Base-by-base conservation (phyloP, 1,140 invertebrate species). In the Limonius californicus region DNA sequence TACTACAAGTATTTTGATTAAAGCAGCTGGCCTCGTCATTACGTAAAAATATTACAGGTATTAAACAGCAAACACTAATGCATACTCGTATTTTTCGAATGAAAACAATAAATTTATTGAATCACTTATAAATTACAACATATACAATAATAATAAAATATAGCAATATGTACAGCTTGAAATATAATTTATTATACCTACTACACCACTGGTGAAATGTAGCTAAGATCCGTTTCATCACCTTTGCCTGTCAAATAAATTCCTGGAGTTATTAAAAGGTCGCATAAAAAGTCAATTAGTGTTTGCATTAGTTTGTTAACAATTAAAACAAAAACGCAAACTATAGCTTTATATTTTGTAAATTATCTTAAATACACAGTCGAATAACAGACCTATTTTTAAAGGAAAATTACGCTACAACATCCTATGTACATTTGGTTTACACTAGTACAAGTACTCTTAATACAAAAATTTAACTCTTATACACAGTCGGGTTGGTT, bases 221-320 rank as follows among this genome's bases (percentile, higher is more conserved):
- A 50, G 45, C 3, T 50, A 50, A 18, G 9, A 15, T 21, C 16
- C 2, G 2, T 18, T 45, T 45, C 42, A 50, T 50, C 45, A 50
- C 14, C 45, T 50, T 21, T 50, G 6, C 45, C 45, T 50, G 45
- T 50, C 20, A 50, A 50, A 50, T 21, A 50, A 50, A 50, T 8
- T 50, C n/a, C n/a, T n/a, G n/a, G 45, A 6, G 45, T 18, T 11
- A 50, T 19, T 50, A 50, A 50, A 39, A 39, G 11, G 35, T 12
- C n/a, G 6, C 4, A n/a, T 45, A 45, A 45, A 18, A 45, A 18
- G 23, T 4, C 23, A 27, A 3, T 27, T 27, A 27, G 23, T 27
- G 23, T 27, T 27, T 27, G 23, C 23, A 9, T 27, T 27, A 27
- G 23, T 45, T 45, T n/a, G 16, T n/a, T 45, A 45, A 27, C 14